Percentiles rank a stretch among this genome's conserved stretches.
Evolutionary conservation across 1,140 invertebrate genomes (phyloP).

Genomic region (Coelopa frigida): DNA sequence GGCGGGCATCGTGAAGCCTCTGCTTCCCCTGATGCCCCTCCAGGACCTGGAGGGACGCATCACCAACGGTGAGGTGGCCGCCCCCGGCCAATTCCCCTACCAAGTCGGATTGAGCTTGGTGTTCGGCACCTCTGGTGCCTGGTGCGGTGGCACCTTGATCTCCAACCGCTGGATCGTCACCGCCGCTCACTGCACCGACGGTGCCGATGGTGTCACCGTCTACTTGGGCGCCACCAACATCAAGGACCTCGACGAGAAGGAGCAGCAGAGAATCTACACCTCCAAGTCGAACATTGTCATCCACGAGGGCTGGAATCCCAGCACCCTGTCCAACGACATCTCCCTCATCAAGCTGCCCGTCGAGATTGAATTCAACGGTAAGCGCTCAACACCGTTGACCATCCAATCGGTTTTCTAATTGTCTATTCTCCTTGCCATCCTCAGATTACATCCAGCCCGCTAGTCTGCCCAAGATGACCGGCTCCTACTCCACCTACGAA

Average conservation of each 20-base stretch:
- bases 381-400: slow-evolving; percentile 14
- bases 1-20: not conserved
- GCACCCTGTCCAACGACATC: slow-evolving; percentile 37
- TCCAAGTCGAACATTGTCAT: slow-evolving; percentile 19
- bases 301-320: slow-evolving; percentile 23
- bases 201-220: slow-evolving; percentile 18
- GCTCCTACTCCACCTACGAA: slow-evolving; percentile 29
- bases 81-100: slow-evolving; percentile 28
- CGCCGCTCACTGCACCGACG: slow-evolving; percentile 31
- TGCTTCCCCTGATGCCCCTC: not conserved
- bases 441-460: slow-evolving; percentile 36
- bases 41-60: slow-evolving; percentile 24
- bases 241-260: slow-evolving; percentile 20
- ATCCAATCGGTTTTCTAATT: not conserved
- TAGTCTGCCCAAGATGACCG: slow-evolving; percentile 28
- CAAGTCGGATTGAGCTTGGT: slow-evolving; percentile 28
- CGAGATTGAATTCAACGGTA: slow-evolving; percentile 29
- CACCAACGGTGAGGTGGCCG: slow-evolving; percentile 24
- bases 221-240: slow-evolving; percentile 12
- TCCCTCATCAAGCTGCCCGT: slow-evolving; percentile 43
- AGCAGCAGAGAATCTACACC: slow-evolving; percentile 22
- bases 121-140: slow-evolving; percentile 15
- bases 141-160: slow-evolving; percentile 37
- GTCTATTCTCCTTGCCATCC: not conserved
- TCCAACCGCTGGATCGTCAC: slow-evolving; percentile 30